Conservation (phyloP, 2,888 invertebrate genomes). For the Allolobophora icterica region DNA sequence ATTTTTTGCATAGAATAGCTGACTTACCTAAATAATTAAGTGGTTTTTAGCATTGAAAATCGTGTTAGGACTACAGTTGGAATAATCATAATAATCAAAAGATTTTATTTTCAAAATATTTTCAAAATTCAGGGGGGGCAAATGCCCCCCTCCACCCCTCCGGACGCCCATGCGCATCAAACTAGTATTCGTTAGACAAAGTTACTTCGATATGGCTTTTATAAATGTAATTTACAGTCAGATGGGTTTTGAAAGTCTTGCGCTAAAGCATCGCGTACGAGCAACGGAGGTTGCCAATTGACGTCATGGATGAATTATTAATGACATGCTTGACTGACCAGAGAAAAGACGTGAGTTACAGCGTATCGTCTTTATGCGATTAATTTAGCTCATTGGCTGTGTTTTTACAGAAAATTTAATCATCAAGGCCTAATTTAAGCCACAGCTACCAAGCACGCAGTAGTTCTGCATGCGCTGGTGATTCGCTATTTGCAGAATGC, state of each 20-base stretch:
- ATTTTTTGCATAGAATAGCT: too few relatives aligned
- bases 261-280: constrained; percentile 5
- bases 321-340: not conserved
- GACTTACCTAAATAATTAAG: too few relatives aligned
- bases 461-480: not conserved
- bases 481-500: not conserved
- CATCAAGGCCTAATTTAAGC: not conserved
- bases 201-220: not conserved
- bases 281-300: not conserved
- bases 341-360: not conserved
- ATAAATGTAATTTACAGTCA: not conserved
- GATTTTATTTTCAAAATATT: too few relatives aligned
- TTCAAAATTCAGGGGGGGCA: too few relatives aligned
- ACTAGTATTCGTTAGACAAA: not conserved
- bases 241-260: not conserved
- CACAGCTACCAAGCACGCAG: not conserved
- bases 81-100: too few relatives aligned
- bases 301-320: constrained; percentile 17
- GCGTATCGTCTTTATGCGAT: not conserved
- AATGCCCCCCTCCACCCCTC: too few relatives aligned
- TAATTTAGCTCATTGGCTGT: not conserved
- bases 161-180: too few relatives aligned
- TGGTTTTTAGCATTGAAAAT: too few relatives aligned
- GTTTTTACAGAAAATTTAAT: not conserved
- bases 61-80: too few relatives aligned